Conservation (phyloP, 2,113 vertebrate genomes). For the Spea multiplicata region DNA sequence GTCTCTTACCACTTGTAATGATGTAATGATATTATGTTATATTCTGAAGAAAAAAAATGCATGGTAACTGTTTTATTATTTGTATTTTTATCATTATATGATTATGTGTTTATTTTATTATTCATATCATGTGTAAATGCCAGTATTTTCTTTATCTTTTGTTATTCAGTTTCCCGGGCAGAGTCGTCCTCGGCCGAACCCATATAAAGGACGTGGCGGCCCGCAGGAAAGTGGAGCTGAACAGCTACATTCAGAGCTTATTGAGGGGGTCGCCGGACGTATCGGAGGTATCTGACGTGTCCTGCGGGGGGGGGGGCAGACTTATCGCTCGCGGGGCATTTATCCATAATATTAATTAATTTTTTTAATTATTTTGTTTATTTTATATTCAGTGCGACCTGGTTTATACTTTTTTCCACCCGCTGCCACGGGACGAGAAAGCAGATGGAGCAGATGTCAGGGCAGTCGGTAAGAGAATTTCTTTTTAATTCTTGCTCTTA, state of each 20-base stretch:
- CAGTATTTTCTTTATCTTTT: too few species aligned
- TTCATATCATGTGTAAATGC: too few species aligned
- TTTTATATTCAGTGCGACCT: conserved; percentile 83
- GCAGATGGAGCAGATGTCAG: conserved; percentile 83
- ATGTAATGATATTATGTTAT: too few species aligned
- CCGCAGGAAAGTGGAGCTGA: conserved; percentile 93
- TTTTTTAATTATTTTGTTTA: background rate
- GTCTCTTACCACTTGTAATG: too few species aligned
- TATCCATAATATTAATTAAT: background rate
- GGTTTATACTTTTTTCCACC: conserved; percentile 97
- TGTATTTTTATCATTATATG: too few species aligned
- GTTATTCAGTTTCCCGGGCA: conserved; percentile 82
- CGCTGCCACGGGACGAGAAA: conserved; percentile 91
- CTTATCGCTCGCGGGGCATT: background rate
- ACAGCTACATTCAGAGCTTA: conserved; percentile 91
- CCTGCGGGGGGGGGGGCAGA: too few species aligned
- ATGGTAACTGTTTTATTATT: too few species aligned
- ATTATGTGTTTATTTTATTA: too few species aligned
- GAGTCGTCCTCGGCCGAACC: conserved; percentile 92
- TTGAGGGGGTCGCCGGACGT: conserved; percentile 89
- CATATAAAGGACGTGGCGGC: conserved; percentile 96
- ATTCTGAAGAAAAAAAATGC: too few species aligned
- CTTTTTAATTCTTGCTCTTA: too few species aligned
- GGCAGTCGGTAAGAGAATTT: conserved; percentile 67
- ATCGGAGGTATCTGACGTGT: conserved; percentile 73